These are phyloP conservation scores for Pao palembangensis DNA, from an alignment of 2,113 vertebrate genomes.

Conservation along the genomic window DNA sequence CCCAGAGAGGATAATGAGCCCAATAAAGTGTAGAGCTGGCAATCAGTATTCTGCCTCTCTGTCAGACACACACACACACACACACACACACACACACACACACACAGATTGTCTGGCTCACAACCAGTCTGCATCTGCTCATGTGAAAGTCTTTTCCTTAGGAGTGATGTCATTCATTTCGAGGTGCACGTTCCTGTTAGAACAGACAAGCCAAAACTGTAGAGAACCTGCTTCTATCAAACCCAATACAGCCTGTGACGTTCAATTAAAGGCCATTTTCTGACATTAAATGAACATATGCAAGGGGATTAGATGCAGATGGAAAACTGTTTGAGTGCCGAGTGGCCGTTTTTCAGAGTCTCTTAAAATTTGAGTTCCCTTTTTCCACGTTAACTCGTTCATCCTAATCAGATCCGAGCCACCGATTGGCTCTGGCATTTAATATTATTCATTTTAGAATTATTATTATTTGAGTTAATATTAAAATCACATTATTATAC, in stretches of 20 bases:
- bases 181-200: constrained; percentile 20
- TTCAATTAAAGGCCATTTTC: neutral
- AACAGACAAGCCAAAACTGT: constrained; percentile 1
- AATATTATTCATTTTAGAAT: neutral
- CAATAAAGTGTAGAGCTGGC: constrained; percentile 47
- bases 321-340: neutral
- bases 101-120: neutral
- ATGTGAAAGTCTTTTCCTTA: constrained; percentile 26
- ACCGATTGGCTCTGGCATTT: neutral
- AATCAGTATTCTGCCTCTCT: constrained; percentile 3
- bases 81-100: neutral
- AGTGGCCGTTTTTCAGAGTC: too few relatives aligned
- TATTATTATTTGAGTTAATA: too few relatives aligned
- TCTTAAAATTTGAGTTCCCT: too few relatives aligned
- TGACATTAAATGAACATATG: neutral
- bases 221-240: too few relatives aligned
- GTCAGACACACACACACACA: constrained; percentile 1
- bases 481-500: too few relatives aligned
- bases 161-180: constrained; percentile 40
- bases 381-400: too few relatives aligned
- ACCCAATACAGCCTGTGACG: too few relatives aligned
- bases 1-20: constrained; percentile 44
- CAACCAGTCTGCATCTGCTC: constrained; percentile 48
- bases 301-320: neutral
- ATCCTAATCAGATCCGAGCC: too few relatives aligned